Conservation (phyloP, 2,888 invertebrate genomes). For the Caenorhabditis doughertyi region DNA sequence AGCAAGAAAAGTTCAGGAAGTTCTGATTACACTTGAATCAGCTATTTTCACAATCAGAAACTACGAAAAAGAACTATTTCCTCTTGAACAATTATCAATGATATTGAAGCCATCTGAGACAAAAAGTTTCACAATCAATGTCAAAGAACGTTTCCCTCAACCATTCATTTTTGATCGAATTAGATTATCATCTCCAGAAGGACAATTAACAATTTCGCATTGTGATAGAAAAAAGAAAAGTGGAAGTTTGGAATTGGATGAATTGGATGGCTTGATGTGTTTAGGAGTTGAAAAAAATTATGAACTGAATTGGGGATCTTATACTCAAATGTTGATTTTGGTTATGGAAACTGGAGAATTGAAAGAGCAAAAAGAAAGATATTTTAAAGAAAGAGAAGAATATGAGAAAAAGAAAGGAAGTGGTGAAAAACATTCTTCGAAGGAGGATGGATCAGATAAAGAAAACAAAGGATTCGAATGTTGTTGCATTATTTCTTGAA, state of each 20-base stretch:
- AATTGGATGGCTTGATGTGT: slow-evolving; percentile 6
- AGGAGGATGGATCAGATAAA: slow-evolving; percentile 10
- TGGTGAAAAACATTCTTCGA: neutral
- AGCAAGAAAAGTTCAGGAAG: slow-evolving; percentile 13
- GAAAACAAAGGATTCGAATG: slow-evolving; percentile 3
- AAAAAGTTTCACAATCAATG: slow-evolving; percentile 20
- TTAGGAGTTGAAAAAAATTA: slow-evolving; percentile 11
- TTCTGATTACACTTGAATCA: slow-evolving; percentile 17
- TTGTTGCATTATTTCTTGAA: slow-evolving; percentile 10
- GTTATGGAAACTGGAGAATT: slow-evolving; percentile 1
- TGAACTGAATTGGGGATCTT: slow-evolving; percentile 5
- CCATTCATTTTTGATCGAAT: slow-evolving; percentile 9
- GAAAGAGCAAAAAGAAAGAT: slow-evolving; percentile 19
- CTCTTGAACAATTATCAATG: slow-evolving; percentile 5
- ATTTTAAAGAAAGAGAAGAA: slow-evolving; percentile 15
- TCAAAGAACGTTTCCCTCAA: slow-evolving; percentile 5
- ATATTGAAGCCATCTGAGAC: slow-evolving; percentile 26
- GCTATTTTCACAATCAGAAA: slow-evolving; percentile 19
- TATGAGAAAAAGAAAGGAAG: slow-evolving; percentile 5
- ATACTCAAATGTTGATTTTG: slow-evolving; percentile 9
- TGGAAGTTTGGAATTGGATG: slow-evolving; percentile 4
- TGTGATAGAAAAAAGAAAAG: slow-evolving; percentile 7
- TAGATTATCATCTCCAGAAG: slow-evolving; percentile 17
- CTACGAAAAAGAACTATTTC: slow-evolving; percentile 1
- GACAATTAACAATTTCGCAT: slow-evolving; percentile 32